Evolutionary conservation across 2,888 invertebrate genomes (phyloP).

Genomic region (Agonum fuliginosum): DNA sequence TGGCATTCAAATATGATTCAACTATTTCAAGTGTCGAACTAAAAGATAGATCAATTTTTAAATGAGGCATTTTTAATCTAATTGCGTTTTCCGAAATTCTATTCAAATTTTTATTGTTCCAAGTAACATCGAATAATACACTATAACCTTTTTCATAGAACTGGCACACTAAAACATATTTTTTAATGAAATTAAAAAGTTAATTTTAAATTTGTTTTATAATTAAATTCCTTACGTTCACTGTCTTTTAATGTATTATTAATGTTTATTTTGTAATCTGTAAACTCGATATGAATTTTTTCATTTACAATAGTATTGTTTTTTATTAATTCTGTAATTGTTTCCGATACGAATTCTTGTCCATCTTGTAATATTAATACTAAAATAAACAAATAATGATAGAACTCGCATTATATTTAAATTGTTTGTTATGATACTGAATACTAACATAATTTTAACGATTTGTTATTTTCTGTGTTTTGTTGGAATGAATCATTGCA

Average conservation of each 20-base stretch:
- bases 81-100: background rate
- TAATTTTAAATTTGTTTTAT: background rate
- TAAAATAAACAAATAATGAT: background rate
- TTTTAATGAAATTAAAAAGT: background rate
- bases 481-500: background rate
- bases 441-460: background rate
- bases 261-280: conserved; percentile 3
- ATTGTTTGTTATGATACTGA: background rate
- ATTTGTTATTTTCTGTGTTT: conserved; percentile 1
- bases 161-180: conserved; percentile 26
- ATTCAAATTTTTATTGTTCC: conserved; percentile 11
- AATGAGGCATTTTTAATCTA: conserved; percentile 7
- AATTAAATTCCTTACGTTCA: background rate
- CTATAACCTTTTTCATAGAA: conserved; percentile 14
- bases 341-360: conserved; percentile 1
- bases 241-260: conserved; percentile 1
- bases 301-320: background rate
- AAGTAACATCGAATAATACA: conserved; percentile 27
- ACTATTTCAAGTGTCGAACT: conserved; percentile 5
- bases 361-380: conserved; percentile 15
- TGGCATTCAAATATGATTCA: conserved; percentile 20
- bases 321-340: background rate
- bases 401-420: too few relatives aligned
- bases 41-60: conserved; percentile 34
- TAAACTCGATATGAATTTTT: background rate